A percentile compares a stretch with the other conserved stretches of the same genome.
phyloP scores from a whole-genome alignment of 2,113 vertebrate genomes.

The Rissa tridactyla region DNA sequence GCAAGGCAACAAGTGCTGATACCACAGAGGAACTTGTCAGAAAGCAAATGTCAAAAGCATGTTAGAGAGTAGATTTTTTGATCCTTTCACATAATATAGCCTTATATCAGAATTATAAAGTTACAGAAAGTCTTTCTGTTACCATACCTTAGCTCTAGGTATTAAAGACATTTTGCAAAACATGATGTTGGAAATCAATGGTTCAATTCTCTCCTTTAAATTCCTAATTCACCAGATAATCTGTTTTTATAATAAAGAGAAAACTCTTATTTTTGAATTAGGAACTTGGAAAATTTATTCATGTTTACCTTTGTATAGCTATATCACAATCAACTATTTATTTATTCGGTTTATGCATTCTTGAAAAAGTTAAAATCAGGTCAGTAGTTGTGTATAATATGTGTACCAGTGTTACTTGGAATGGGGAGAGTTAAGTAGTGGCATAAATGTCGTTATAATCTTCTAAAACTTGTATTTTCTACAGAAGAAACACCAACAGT shows the following conservation, averaged over 20 bases:
- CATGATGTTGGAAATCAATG: not conserved
- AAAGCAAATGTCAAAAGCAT: not conserved
- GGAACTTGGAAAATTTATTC: not conserved
- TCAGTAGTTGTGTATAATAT: not conserved
- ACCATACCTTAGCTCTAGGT: not conserved
- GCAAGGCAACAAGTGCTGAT: not conserved
- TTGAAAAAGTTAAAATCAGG: not conserved
- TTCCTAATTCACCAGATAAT: not conserved
- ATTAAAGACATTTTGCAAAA: not conserved
- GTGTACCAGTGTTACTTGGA: fast-evolving
- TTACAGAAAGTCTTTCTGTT: not conserved
- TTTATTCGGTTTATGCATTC: no score
- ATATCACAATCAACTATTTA: not conserved
- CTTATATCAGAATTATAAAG: not conserved
- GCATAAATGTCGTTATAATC: not conserved
- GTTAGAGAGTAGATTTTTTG: not conserved
- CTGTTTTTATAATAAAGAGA: not conserved
- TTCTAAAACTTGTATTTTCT: not conserved
- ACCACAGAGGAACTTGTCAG: not conserved
- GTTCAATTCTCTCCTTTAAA: not conserved
- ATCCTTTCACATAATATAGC: not conserved
- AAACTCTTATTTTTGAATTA: fast-evolving
- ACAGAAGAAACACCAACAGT: not conserved
- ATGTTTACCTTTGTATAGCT: not conserved
- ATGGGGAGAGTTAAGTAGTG: not conserved